A percentile compares a stretch with the other conserved stretches of the same genome.
These are phyloP conservation scores for Myotis davidii DNA, from an alignment of 2,113 vertebrate species.

Conservation along the genomic window DNA sequence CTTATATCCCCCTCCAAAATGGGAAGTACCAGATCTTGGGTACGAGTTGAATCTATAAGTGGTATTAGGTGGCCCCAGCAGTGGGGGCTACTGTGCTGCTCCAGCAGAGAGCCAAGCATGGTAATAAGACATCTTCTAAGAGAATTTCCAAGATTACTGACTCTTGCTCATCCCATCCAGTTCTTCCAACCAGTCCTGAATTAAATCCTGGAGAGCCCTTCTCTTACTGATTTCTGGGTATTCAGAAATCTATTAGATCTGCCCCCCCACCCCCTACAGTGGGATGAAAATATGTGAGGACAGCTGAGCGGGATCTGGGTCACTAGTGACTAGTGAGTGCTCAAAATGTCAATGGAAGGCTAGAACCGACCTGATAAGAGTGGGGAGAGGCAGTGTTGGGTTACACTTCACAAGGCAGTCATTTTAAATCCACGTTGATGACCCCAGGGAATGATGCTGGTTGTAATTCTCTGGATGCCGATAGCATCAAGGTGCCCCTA, in stretches of 20 bases:
- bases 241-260: neutral
- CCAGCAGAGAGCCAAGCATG: neutral
- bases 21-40: neutral
- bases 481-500: neutral
- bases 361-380: neutral
- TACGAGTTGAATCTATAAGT: neutral
- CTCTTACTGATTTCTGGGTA: neutral
- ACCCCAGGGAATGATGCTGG: neutral
- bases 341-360: neutral
- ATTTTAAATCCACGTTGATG: constrained; percentile 42
- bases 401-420: neutral
- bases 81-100: neutral
- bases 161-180: neutral
- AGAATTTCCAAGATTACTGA: neutral
- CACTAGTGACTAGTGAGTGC: neutral
- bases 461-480: neutral
- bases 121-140: neutral
- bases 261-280: too few species aligned
- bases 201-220: neutral
- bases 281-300: neutral
- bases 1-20: neutral
- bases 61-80: too few species aligned
- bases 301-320: neutral
- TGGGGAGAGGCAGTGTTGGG: neutral
- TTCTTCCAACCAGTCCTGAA: neutral